Evolutionary conservation across 2,888 invertebrate species (phyloP).

Genomic region (Plusia festucae): DNA sequence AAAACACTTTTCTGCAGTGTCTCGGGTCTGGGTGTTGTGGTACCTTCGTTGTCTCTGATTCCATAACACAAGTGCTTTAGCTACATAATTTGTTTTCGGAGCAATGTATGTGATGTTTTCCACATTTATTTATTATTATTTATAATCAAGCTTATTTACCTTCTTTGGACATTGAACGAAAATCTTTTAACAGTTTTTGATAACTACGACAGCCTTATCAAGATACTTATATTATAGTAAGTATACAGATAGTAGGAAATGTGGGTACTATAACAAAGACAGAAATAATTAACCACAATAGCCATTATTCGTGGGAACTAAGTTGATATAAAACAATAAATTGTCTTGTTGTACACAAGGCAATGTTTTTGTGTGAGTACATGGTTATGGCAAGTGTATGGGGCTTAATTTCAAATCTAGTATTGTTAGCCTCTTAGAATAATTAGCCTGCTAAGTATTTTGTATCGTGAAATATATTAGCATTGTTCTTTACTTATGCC

Average conservation of each 20-base stretch:
- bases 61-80: too few relatives aligned
- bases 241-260: slow-evolving; percentile 8
- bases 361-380: slow-evolving; percentile 19
- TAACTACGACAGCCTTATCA: slow-evolving; percentile 3
- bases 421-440: slow-evolving; percentile 2
- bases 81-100: too few relatives aligned
- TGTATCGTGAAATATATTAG: background rate
- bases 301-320: slow-evolving; percentile 51
- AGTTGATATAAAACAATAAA: slow-evolving; percentile 47
- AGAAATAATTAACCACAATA: slow-evolving; percentile 34
- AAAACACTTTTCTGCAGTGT: too few relatives aligned
- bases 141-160: too few relatives aligned
- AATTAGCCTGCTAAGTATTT: background rate
- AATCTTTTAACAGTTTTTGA: too few relatives aligned
- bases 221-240: slow-evolving; percentile 8
- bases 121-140: too few relatives aligned
- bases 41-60: too few relatives aligned
- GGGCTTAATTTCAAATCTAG: slow-evolving; percentile 15
- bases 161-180: too few relatives aligned
- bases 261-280: slow-evolving; percentile 28
- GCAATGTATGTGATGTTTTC: too few relatives aligned
- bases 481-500: background rate
- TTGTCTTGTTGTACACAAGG: slow-evolving; percentile 23
- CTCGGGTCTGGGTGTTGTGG: too few relatives aligned
- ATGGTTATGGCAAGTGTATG: slow-evolving; percentile 16